These are phyloP conservation scores for Bradypodion pumilum DNA, from an alignment of 2,797 vertebrate genomes.

Conservation along the genomic window DNA sequence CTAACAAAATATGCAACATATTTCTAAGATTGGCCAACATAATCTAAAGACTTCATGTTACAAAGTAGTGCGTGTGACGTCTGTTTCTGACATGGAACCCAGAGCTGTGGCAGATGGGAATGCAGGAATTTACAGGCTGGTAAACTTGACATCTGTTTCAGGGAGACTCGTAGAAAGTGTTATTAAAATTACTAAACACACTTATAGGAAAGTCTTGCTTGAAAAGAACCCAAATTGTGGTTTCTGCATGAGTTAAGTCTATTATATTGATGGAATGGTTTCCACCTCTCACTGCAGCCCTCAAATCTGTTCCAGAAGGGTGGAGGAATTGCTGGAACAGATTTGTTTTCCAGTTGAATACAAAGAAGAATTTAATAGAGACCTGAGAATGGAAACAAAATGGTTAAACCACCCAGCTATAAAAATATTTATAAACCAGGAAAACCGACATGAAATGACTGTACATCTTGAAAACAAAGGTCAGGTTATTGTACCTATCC, in stretches of 20 bases:
- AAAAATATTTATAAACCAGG: constrained; percentile 12
- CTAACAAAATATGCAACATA: not conserved
- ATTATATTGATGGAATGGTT: not conserved
- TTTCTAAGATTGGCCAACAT: not conserved
- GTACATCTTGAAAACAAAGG: constrained; percentile 47
- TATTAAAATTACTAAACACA: not conserved
- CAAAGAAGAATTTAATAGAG: not conserved
- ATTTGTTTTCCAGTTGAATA: not conserved
- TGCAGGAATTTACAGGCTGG: not conserved
- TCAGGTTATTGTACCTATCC: constrained; percentile 35
- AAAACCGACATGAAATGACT: constrained; percentile 47
- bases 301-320: not conserved
- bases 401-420: not conserved
- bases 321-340: not conserved
- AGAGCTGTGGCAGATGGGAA: not conserved
- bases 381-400: constrained; percentile 33
- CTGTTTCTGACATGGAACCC: not conserved
- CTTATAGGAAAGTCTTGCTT: not conserved
- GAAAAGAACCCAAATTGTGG: not conserved
- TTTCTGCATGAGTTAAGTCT: no score
- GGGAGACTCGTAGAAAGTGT: not conserved
- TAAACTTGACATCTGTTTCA: not conserved
- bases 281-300: not conserved
- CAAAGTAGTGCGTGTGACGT: not conserved
- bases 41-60: not conserved